These are phyloP conservation scores for Synanthedon myopaeformis DNA, from an alignment of 2,888 invertebrate genomes.

Conservation along the genomic window DNA sequence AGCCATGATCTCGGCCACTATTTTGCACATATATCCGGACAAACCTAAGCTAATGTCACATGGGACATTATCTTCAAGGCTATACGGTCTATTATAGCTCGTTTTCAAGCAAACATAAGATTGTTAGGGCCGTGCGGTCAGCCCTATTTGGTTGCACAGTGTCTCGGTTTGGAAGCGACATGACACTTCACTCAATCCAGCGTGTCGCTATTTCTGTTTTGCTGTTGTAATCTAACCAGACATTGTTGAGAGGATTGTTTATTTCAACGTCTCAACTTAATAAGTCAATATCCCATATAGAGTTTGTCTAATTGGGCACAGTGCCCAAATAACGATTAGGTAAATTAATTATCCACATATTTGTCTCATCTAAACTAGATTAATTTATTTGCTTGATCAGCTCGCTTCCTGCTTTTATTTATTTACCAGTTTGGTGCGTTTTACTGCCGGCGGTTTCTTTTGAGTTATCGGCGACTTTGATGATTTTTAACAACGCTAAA, in stretches of 20 bases:
- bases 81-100: no score
- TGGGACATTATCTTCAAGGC: no score
- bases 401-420: neutral
- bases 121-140: slow-evolving; percentile 17
- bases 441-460: slow-evolving; percentile 7
- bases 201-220: slow-evolving; percentile 25
- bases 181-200: slow-evolving; percentile 38
- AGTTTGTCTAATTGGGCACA: neutral
- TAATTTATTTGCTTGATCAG: neutral
- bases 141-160: slow-evolving; percentile 38
- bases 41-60: neutral
- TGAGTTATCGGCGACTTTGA: slow-evolving; percentile 9
- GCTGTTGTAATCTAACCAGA: slow-evolving; percentile 19
- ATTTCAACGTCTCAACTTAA: neutral
- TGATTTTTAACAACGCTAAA: slow-evolving; percentile 3
- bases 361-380: neutral
- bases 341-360: neutral
- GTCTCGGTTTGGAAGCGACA: slow-evolving; percentile 33
- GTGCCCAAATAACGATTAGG: neutral
- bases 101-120: neutral
- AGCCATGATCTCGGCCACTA: slow-evolving; percentile 37
- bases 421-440: slow-evolving; percentile 7
- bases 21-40: slow-evolving; percentile 17
- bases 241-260: slow-evolving; percentile 12
- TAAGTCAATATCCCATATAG: neutral